Conservation (phyloP, 2,888 invertebrate genomes). For the Drosophila pegasa region DNA sequence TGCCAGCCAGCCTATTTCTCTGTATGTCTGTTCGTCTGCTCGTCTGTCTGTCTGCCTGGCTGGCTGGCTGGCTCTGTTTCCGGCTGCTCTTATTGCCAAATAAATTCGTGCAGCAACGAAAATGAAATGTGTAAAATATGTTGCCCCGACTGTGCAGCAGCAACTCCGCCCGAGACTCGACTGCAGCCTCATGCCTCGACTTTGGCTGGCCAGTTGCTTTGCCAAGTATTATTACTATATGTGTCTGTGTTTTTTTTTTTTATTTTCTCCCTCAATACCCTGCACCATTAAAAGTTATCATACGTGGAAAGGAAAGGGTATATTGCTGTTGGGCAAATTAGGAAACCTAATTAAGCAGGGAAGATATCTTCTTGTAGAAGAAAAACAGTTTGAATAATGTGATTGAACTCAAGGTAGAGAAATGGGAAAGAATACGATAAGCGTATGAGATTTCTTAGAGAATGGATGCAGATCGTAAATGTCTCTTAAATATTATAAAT, state of each 20-base stretch:
- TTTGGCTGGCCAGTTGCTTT: slow-evolving; percentile 31
- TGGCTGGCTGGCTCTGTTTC: slow-evolving; percentile 36
- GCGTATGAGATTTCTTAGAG: not conserved
- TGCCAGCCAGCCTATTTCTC: slow-evolving; percentile 58
- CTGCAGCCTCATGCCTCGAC: slow-evolving; percentile 33
- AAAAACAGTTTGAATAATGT: not conserved
- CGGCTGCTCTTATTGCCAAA: slow-evolving; percentile 78
- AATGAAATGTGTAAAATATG: slow-evolving; percentile 82
- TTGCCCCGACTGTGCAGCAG: slow-evolving; percentile 51
- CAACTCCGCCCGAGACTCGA: slow-evolving; percentile 26
- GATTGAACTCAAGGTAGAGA: not conserved
- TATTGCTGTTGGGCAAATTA: not conserved
- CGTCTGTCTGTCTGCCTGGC: slow-evolving; percentile 10
- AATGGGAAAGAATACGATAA: not conserved
- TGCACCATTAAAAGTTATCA: not conserved
- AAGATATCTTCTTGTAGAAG: no score
- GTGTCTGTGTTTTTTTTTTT: not conserved
- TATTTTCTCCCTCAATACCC: slow-evolving; percentile 12
- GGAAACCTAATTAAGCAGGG: not conserved
- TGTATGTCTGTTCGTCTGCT: slow-evolving; percentile 18
- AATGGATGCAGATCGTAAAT: not conserved
- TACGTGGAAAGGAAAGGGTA: not conserved
- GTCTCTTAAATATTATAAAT: not conserved
- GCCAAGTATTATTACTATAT: slow-evolving; percentile 23
- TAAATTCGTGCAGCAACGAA: slow-evolving; percentile 79